phyloP scores from a whole-genome alignment of 2,113 vertebrate genomes.

The Bujurquina vittata region DNA sequence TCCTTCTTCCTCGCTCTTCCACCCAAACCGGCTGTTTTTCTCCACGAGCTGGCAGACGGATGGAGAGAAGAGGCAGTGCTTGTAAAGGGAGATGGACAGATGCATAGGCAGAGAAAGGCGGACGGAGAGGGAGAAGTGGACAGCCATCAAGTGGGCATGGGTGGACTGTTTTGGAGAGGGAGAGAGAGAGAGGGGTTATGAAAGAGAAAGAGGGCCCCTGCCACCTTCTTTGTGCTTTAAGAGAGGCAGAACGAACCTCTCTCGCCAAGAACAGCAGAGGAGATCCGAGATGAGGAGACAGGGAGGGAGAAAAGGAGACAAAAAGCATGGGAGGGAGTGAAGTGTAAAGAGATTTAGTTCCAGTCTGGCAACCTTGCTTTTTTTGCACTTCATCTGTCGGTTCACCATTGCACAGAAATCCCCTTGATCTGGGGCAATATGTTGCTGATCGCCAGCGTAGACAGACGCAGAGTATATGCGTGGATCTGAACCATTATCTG shows the following conservation, averaged over 20 bases:
- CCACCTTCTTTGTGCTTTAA: slow-evolving; percentile 78
- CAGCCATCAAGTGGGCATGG: slow-evolving; percentile 66
- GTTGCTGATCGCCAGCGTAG: slow-evolving; percentile 37
- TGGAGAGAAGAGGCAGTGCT: slow-evolving; percentile 46
- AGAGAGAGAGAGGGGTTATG: slow-evolving; percentile 55
- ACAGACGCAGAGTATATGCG: neutral
- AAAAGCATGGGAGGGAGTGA: slow-evolving; percentile 55
- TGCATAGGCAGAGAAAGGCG: slow-evolving; percentile 62
- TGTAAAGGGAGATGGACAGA: slow-evolving; percentile 63
- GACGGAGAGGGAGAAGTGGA: slow-evolving; percentile 58
- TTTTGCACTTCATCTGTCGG: slow-evolving; percentile 64
- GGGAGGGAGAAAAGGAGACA: slow-evolving; percentile 39
- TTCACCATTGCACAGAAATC: slow-evolving; percentile 59
- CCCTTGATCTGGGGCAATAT: slow-evolving; percentile 51
- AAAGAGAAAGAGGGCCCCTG: slow-evolving; percentile 71
- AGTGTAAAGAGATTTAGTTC: slow-evolving; percentile 71
- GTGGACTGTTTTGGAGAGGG: slow-evolving; percentile 71
- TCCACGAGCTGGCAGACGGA: slow-evolving; percentile 52
- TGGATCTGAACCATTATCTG: slow-evolving; percentile 27
- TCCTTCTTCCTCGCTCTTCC: neutral
- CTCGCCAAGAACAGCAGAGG: slow-evolving; percentile 39
- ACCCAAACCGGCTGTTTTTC: neutral
- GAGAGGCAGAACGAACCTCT: slow-evolving; percentile 55
- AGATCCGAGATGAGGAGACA: slow-evolving; percentile 46
- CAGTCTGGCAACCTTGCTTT: slow-evolving; percentile 66